Base-by-base conservation (phyloP, 2,113 vertebrate species). In the Clarias gariepinus region DNA sequence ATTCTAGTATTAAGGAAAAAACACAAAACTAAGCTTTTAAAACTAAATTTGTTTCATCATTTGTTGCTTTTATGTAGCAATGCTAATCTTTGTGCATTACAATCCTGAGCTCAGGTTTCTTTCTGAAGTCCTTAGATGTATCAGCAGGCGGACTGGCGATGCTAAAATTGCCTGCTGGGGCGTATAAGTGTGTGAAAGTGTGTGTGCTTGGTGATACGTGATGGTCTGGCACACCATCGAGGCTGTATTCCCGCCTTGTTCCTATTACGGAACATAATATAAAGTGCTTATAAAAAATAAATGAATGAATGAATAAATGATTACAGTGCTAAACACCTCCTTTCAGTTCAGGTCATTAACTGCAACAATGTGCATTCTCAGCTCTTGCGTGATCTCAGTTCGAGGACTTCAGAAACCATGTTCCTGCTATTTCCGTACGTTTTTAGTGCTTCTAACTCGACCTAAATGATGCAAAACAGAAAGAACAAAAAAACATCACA, bases 401-500 rank as follows among this genome's bases (percentile, higher is more conserved):
- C 5, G 36, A 74, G 41, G 11, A 52, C 47, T 47, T 47, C 47
- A 47, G 47, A 7, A 47, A 47, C 47, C 7, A 47, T 7, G 10
- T 23, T 74, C 12, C 1, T 19, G 69, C 33, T n/a, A 6, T 6
- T 18, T 30, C 13, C 3, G 5, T 10, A 0, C 4, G 16, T 21
- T 21, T 58, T 16, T 28, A 16, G 7, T 19, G 13, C n/a, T 58
- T 58, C 16, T 11, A 58, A 10, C 18, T 3, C 36, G 55, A 55
- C n/a, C 52, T 23, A 55, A 57, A 78, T 18, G 16, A 58, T 55
- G 25, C 4, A 30, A 55, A 68, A 11, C 21, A 74, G 86, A 84
- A 89, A 81, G 30, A 84, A 74, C 86, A 85, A 87, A 84, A 53
- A 84, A 3, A n/a, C 61, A 55, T n/a, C 74, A 79, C 0, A 19